Conservation (phyloP, 1,140 invertebrate species). For the Drosophila hydei region DNA sequence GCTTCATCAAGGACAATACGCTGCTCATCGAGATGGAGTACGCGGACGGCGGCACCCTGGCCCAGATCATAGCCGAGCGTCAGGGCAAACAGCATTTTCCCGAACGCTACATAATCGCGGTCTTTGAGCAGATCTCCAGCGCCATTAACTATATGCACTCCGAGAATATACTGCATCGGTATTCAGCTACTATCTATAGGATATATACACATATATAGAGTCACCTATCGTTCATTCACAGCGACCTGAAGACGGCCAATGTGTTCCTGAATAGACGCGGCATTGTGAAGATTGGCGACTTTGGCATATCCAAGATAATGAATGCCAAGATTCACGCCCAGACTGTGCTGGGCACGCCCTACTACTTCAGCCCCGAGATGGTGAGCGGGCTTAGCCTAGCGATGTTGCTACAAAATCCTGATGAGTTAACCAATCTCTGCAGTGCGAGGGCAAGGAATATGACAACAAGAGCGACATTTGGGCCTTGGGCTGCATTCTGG, state of each 20-base stretch:
- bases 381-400: no score
- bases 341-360: slow-evolving; percentile 92
- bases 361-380: slow-evolving; percentile 94
- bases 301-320: slow-evolving; percentile 92
- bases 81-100: slow-evolving; percentile 78
- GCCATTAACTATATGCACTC: slow-evolving; percentile 90
- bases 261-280: slow-evolving; percentile 90
- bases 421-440: slow-evolving; percentile 39
- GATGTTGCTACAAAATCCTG: background rate
- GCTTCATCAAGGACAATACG: slow-evolving; percentile 89
- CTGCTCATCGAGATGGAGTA: slow-evolving; percentile 93
- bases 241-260: slow-evolving; percentile 91
- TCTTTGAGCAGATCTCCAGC: slow-evolving; percentile 89
- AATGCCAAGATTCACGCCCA: slow-evolving; percentile 88
- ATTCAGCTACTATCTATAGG: background rate
- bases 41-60: slow-evolving; percentile 90
- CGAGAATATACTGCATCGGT: slow-evolving; percentile 90
- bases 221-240: slow-evolving; percentile 52
- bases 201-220: background rate
- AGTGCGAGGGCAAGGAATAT: slow-evolving; percentile 91
- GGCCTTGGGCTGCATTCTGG: slow-evolving; percentile 92
- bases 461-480: slow-evolving; percentile 93
- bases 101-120: slow-evolving; percentile 87
- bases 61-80: slow-evolving; percentile 87
- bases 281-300: slow-evolving; percentile 90